A percentile compares a stretch with the other conserved stretches of the same genome.
phyloP scores from a whole-genome alignment of 2,888 invertebrate genomes.

The Lacanobia wlatinum region DNA sequence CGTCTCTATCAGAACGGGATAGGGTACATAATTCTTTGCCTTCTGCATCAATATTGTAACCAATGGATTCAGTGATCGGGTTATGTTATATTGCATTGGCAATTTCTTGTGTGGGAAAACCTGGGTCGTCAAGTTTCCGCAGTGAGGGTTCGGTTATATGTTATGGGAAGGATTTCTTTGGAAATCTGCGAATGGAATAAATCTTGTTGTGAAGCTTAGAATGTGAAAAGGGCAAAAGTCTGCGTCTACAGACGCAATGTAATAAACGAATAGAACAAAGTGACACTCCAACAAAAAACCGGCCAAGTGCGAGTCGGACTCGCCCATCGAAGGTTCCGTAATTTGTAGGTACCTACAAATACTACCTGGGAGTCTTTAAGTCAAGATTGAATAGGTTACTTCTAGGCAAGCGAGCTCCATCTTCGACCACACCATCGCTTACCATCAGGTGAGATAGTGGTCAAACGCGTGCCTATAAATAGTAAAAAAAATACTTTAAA shows the following conservation, averaged over 20 bases:
- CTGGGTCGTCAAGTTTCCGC: conserved; percentile 34
- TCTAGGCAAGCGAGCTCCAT: too few relatives aligned
- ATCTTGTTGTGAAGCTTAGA: conserved; percentile 5
- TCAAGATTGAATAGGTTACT: too few relatives aligned
- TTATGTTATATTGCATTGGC: conserved; percentile 61
- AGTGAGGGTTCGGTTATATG: conserved; percentile 31
- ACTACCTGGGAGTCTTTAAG: too few relatives aligned
- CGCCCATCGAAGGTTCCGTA: too few relatives aligned
- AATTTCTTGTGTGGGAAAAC: conserved; percentile 59
- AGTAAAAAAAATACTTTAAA: too few relatives aligned
- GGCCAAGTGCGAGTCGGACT: too few relatives aligned
- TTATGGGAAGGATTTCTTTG: conserved; percentile 20
- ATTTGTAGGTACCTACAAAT: too few relatives aligned
- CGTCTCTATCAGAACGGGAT: conserved; percentile 39
- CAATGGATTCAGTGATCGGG: conserved; percentile 52
- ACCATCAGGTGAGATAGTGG: too few relatives aligned
- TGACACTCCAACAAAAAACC: background rate
- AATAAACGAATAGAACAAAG: background rate
- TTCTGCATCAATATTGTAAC: conserved; percentile 55
- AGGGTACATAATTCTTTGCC: conserved; percentile 46
- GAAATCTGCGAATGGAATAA: conserved; percentile 25
- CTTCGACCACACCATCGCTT: too few relatives aligned
- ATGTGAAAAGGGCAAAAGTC: background rate
- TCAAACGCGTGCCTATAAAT: too few relatives aligned
- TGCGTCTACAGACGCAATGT: background rate